Evolutionary conservation across 1,140 invertebrate species (phyloP).

Genomic region (Trichonephila clavipes): DNA sequence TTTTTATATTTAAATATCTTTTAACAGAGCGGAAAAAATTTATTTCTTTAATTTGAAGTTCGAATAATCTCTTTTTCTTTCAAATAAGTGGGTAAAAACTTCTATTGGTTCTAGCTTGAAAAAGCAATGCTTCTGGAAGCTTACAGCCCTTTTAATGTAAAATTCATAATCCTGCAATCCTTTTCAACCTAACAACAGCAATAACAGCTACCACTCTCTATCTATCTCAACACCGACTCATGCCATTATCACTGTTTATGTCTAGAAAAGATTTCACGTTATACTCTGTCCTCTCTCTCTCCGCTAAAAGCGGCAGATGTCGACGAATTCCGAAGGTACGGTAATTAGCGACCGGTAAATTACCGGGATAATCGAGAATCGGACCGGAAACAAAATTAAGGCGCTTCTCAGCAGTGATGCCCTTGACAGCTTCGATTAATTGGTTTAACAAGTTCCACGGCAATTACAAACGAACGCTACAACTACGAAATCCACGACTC

Average conservation of each 20-base stretch:
- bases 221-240: not conserved
- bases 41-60: no score
- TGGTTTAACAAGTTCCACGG: conserved; percentile 71
- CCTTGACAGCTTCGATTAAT: conserved; percentile 71
- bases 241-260: not conserved
- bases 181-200: not conserved
- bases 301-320: conserved; percentile 56
- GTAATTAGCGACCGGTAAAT: conserved; percentile 75
- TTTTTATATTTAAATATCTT: no score
- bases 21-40: no score
- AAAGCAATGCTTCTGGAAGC: no score
- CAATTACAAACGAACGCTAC: conserved; percentile 61
- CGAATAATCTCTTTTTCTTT: no score
- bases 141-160: not conserved
- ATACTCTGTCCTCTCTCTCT: conserved; percentile 16
- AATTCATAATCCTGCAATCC: not conserved
- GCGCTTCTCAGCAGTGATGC: conserved; percentile 56
- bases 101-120: no score
- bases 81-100: no score
- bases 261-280: not conserved
- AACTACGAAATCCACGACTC: not conserved
- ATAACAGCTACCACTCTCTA: not conserved
- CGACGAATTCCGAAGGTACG: conserved; percentile 54
- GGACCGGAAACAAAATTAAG: conserved; percentile 72
- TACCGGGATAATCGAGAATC: conserved; percentile 70